Base-by-base conservation (phyloP, 2,888 invertebrate genomes). In the Trimorus sp. region DNA sequence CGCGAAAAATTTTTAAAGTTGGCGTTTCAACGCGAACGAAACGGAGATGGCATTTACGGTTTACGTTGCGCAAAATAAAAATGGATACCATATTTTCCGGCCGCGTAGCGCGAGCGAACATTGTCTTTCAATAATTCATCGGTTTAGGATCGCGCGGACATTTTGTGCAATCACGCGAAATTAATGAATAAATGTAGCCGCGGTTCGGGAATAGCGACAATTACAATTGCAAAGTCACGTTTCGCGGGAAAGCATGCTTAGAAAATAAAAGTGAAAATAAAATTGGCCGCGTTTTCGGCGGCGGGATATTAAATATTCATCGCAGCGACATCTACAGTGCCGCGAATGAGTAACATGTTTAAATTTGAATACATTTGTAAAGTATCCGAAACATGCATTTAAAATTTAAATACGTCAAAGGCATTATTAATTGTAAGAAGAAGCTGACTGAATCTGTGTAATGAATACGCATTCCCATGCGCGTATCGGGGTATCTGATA, bases 391-490 rank as follows among this genome's bases (percentile, higher is more conserved):
- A 56, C 38, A 37, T 49, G 53, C 45, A 71, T 71, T 78, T 65
- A 42, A 71, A 78, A 37, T 78, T 70, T 70, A 65, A 71, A 71
- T 71, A 59, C 37, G 73, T 73, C 79, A 62, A 73, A 73, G 79
- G 62, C 37, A 62, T 73, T 60, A 79, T 68, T 68, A 74, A 74
- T 73, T 62, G 63, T 62, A 66, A 79, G 51, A 66, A 68, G 49
- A 14, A 71, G 45, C 65, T 58, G 51, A 38, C 48, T 58, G 40
- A 71, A 60, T 66, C 42, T 54, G 56, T 49, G 53, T 14, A 63
- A 40, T 14, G 48, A 42, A 48, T 49, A 53, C 62, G 53, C 51
- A 48, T 36, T 58, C 7, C 42, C 16, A 14, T 37, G 48, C 51
- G 51, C 45, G 59, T 60, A 54, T 76, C 59, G 60, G 45, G 62